Percentiles rank a stretch among this genome's conserved stretches.
Conservation (phyloP, 2,888 invertebrate species). For the Ophraella communa region DNA sequence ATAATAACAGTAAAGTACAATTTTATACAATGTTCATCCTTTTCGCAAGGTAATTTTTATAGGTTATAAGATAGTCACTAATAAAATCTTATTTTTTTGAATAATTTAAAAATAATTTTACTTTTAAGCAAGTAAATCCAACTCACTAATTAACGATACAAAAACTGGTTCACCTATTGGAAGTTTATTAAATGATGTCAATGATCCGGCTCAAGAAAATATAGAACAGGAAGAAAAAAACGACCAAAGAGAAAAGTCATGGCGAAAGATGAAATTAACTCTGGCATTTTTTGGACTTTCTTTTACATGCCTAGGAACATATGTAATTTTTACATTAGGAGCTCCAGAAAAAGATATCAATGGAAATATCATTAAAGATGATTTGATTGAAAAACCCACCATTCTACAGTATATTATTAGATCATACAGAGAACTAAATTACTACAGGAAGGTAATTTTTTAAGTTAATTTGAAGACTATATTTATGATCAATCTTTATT, state of each 20-base stretch:
- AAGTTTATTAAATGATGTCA: slow-evolving; percentile 44
- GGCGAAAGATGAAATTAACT: slow-evolving; percentile 56
- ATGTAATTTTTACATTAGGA: slow-evolving; percentile 74
- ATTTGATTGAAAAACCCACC: slow-evolving; percentile 72
- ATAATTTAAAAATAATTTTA: slow-evolving; percentile 1
- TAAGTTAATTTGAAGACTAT: neutral
- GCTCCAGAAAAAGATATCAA: slow-evolving; percentile 75
- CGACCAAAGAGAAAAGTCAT: slow-evolving; percentile 51
- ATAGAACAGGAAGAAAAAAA: slow-evolving; percentile 47
- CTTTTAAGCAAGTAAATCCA: neutral
- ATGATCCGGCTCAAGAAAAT: slow-evolving; percentile 37
- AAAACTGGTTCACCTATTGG: slow-evolving; percentile 44
- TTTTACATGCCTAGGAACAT: slow-evolving; percentile 65
- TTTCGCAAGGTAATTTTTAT: slow-evolving; percentile 28
- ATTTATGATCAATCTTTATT: no score
- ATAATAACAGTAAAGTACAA: slow-evolving; percentile 32
- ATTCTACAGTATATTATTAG: slow-evolving; percentile 75
- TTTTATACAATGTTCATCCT: slow-evolving; percentile 31
- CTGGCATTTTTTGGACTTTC: slow-evolving; percentile 66
- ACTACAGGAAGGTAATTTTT: slow-evolving; percentile 51
- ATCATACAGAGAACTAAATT: slow-evolving; percentile 60
- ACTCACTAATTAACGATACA: neutral
- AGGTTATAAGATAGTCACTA: slow-evolving; percentile 24
- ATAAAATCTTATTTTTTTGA: neutral
- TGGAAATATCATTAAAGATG: slow-evolving; percentile 76